These are phyloP conservation scores for Eidolon dupreanum DNA, from an alignment of 2,797 vertebrate species.

Conservation along the genomic window DNA sequence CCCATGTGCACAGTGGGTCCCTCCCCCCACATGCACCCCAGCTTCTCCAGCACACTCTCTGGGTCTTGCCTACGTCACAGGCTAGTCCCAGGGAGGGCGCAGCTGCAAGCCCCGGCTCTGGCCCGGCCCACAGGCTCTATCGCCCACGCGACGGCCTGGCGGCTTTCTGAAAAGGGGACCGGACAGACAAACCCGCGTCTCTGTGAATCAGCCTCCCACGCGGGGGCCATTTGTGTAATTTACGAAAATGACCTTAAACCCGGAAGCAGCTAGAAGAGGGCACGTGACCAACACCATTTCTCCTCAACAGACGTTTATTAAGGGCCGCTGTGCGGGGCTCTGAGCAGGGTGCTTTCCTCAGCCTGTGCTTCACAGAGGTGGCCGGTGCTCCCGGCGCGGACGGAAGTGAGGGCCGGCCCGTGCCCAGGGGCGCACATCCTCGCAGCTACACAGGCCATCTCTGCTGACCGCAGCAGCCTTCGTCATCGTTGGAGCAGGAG, in stretches of 20 bases:
- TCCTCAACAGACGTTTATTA: constrained; percentile 28
- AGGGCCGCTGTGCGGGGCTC: background rate
- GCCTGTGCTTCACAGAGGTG: background rate
- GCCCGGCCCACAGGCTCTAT: background rate
- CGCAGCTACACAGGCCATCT: background rate
- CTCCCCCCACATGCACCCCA: background rate
- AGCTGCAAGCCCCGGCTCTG: rapidly evolving
- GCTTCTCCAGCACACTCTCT: background rate
- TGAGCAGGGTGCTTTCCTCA: background rate
- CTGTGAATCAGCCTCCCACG: background rate
- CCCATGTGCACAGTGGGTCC: background rate
- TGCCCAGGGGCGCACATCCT: background rate
- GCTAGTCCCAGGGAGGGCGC: background rate
- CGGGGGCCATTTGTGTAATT: background rate
- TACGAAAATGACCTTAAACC: background rate
- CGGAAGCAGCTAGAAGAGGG: background rate
- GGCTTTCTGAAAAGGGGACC: background rate
- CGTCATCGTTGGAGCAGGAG: background rate
- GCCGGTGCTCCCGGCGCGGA: background rate
- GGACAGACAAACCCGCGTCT: background rate
- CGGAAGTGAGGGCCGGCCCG: rapidly evolving
- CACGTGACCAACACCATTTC: background rate
- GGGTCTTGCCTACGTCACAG: background rate
- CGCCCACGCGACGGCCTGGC: background rate
- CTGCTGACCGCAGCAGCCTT: no score